Base-by-base conservation (phyloP, 2,797 vertebrate species). In the Glossophaga mutica region DNA sequence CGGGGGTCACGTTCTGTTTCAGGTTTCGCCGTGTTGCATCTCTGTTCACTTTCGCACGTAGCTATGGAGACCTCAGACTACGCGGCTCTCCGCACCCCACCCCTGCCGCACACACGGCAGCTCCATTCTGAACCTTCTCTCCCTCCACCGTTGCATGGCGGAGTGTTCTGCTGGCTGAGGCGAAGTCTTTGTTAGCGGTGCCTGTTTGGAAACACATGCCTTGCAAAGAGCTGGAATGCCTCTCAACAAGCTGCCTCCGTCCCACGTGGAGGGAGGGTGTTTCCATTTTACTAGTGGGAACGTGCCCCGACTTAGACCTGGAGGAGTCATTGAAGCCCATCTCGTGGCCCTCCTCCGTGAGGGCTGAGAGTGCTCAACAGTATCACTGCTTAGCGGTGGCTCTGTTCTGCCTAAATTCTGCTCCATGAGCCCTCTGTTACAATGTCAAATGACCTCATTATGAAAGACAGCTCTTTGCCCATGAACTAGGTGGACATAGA, bases 21-120 rank as follows among this genome's bases (percentile, higher is more conserved):
- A 44, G 32, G 71, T 94, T 87, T 96, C 93, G 85, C 67, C n/a
- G 32, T 9, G 79, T 55, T 42, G 52, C 65, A 14, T 71, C 59
- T 59, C 77, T 84, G 68, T 44, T 91, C 87, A 32, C 9, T 1
- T 81, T 15, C 77, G 85, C 37, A 50, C 62, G 6, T 19, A 34
- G 29, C 81, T 93, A 70, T 26, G 22, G 86, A 91, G 29, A 84
- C 76, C 18, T 18, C 19, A 78, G n/a, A n/a, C 21, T 68, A 26
- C 11, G 37, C 37, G 44, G 4, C 37, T 65, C 37, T 46, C 15
- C 34, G 1, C 14, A 71, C 21, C 14, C 9, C 2, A 8, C 3
- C 34, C 14, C 50, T 76, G 39, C 46, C 10, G 15, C 29, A 42
- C 48, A 73, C 3, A 32, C 55, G 2, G 0, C 32, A 50, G 79